Base-by-base conservation (phyloP, 1,140 invertebrate genomes). In the Cotesia vestalis region DNA sequence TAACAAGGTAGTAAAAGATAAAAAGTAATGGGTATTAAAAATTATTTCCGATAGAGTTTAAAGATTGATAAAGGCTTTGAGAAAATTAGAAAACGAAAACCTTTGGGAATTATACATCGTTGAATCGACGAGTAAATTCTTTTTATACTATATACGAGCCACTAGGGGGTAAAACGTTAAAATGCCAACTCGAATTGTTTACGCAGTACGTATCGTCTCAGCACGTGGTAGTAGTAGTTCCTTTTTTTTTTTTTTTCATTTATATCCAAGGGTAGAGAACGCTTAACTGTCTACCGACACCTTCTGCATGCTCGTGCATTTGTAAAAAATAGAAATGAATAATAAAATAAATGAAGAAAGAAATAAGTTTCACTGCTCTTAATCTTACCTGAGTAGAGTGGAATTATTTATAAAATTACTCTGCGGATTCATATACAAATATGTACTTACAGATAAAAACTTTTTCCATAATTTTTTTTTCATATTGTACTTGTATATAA, bases 391-490 rank as follows among this genome's bases (percentile, higher is more conserved):
- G 77, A 81, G 81, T 77, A 78, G 68, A 77, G 62, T 76, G 73
- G 82, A 83, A 82, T 82, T 83, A 79, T 74, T 77, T 82, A 79
- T 78, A 78, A 79, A 72, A 75, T 76, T 76, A 72, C 70, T 64
- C 27, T 36, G 62, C 20, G 35, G 53, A 72, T 66, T 51, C 63
- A 72, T 60, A 66, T 63, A 52, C 59, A 61, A 51, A 72, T 66
- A 66, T 46, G 5, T 46, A 46, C 40, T 63, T 20, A 35, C 34
- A 46, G 61, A 67, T 27, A 51, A 46, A 46, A 72, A 66, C 63
- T 72, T 72, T 72, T 66, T 72, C 63, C 70, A 72, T 72, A 66
- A 72, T 66, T 51, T 61, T 52, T 63, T 71, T 71, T 71, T 46
- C 61, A 46, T 70, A 17, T 69, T 12, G 6, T 12, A 6, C 11